phyloP scores from a whole-genome alignment of 2,888 invertebrate genomes.

The Drosophila lutescens region DNA sequence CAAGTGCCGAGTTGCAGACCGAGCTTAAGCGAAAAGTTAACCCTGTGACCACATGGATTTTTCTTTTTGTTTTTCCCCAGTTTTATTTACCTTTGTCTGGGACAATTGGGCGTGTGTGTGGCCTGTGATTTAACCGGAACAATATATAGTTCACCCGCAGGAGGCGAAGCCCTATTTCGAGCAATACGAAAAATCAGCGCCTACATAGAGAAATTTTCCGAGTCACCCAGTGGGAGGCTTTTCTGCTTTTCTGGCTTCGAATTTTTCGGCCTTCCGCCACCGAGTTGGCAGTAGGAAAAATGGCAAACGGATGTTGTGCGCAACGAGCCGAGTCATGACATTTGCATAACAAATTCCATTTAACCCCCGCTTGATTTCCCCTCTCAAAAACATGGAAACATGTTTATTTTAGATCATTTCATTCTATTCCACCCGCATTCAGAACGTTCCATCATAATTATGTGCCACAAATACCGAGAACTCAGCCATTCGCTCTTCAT shows the following conservation, averaged over 20 bases:
- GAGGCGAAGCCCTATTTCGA: constrained; percentile 52
- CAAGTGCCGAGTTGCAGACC: constrained; percentile 14
- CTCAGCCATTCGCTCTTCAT: constrained; percentile 35
- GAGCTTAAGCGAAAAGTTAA: constrained; percentile 50
- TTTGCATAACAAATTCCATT: constrained; percentile 64
- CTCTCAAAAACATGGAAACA: constrained; percentile 47
- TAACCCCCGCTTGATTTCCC: constrained; percentile 13
- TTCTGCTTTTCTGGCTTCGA: constrained; percentile 8
- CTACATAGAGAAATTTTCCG: constrained; percentile 21
- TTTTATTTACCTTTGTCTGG: constrained; percentile 59
- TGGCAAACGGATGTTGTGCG: constrained; percentile 64
- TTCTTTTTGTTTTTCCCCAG: constrained; percentile 25
- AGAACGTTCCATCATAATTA: constrained; percentile 61
- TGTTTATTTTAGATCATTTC: constrained; percentile 54
- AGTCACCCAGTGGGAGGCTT: constrained; percentile 5
- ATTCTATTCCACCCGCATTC: constrained; percentile 12
- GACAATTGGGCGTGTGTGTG: constrained; percentile 21
- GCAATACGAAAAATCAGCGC: constrained; percentile 52
- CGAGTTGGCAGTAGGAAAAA: constrained; percentile 52
- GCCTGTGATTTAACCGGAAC: constrained; percentile 46
- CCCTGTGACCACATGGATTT: constrained; percentile 9
- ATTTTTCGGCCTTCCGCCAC: constrained; percentile 30
- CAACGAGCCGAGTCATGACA: constrained; percentile 58
- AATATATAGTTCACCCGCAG: constrained; percentile 25
- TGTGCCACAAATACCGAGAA: constrained; percentile 42